Evolutionary conservation across 2,888 invertebrate genomes (phyloP).

Genomic region (Fragum fragum): DNA sequence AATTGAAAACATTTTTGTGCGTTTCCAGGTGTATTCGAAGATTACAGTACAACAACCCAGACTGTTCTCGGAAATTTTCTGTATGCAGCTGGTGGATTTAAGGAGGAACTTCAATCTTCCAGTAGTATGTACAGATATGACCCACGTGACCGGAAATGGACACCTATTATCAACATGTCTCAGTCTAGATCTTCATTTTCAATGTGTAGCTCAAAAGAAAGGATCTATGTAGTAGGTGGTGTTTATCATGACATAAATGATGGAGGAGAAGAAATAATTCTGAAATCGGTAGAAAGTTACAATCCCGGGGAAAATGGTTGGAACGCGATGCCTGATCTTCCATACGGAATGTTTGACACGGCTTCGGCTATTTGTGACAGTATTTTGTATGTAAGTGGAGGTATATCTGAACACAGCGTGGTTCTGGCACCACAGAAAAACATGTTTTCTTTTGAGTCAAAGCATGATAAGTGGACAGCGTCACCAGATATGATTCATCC

Average conservation of each 20-base stretch:
- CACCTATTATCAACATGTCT: conserved; percentile 80
- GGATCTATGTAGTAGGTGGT: conserved; percentile 82
- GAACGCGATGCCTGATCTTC: conserved; percentile 77
- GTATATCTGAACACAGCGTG: conserved; percentile 81
- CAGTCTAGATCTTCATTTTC: conserved; percentile 82
- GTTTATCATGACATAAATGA: conserved; percentile 79
- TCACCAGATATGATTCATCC: conserved; percentile 78
- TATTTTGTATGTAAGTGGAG: conserved; percentile 82
- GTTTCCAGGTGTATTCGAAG: conserved; percentile 70
- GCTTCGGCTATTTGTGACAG: conserved; percentile 74
- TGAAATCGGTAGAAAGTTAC: conserved; percentile 82
- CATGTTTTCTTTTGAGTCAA: conserved; percentile 64
- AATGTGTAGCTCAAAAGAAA: conserved; percentile 77
- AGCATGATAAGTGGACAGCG: conserved; percentile 77
- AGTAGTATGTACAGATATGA: conserved; percentile 78
- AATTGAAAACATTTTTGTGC: no score
- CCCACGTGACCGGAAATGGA: conserved; percentile 81
- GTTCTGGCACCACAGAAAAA: conserved; percentile 79
- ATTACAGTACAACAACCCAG: conserved; percentile 80
- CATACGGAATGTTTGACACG: conserved; percentile 79
- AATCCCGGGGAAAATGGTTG: conserved; percentile 82
- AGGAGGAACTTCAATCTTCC: conserved; percentile 74
- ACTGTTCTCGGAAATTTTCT: conserved; percentile 84
- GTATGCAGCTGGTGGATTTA: conserved; percentile 85
- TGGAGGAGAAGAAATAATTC: conserved; percentile 81